Percentiles rank a stretch among this genome's conserved stretches.
Evolutionary conservation across 2,797 vertebrate genomes (phyloP).

Genomic region (Psittacula derbiana): DNA sequence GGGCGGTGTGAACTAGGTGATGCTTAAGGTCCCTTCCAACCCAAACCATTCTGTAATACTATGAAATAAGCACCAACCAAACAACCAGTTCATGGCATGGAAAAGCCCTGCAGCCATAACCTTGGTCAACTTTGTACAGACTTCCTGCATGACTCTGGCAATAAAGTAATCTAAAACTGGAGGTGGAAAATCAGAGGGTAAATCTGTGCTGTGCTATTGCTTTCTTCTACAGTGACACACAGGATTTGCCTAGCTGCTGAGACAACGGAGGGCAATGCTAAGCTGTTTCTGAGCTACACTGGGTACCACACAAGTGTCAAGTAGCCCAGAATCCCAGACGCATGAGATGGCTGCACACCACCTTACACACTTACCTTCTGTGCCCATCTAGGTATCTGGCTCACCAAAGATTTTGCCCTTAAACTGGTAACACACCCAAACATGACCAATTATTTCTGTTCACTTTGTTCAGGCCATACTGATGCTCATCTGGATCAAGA

Average conservation of each 20-base stretch:
- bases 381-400: not conserved
- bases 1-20: not conserved
- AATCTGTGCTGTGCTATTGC: accelerated
- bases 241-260: not conserved
- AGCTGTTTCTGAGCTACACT: not conserved
- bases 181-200: not conserved
- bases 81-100: not conserved
- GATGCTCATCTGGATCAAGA: not conserved
- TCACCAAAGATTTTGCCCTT: not conserved
- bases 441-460: accelerated
- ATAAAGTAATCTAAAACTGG: not conserved
- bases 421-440: not conserved
- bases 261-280: accelerated
- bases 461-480: not conserved
- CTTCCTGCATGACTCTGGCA: not conserved
- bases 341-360: accelerated
- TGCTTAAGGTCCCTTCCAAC: not conserved
- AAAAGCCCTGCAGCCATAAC: not conserved
- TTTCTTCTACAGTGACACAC: not conserved
- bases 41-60: not conserved
- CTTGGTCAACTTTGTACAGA: not conserved
- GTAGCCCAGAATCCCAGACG: not conserved
- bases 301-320: accelerated
- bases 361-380: not conserved
- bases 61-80: not conserved